Percentiles rank a stretch among this genome's conserved stretches.
These are phyloP conservation scores for Heteronetta atricapilla DNA, from an alignment of 2,113 vertebrate species.

Conservation along the genomic window DNA sequence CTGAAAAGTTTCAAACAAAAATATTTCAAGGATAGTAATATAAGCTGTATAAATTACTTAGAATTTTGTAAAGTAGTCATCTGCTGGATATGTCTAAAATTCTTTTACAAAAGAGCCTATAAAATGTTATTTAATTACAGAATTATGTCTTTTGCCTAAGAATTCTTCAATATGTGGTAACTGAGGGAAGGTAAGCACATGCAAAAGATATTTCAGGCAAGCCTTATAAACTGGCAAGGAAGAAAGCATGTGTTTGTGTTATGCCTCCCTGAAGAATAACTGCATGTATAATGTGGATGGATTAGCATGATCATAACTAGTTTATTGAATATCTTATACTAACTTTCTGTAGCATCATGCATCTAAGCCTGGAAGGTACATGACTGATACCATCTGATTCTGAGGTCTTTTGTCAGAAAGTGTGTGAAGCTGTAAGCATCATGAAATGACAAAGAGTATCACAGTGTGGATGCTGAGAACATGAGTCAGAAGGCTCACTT, in stretches of 20 bases:
- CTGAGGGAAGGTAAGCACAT: no score
- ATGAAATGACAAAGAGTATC: neutral
- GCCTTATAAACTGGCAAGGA: neutral
- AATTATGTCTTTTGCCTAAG: neutral
- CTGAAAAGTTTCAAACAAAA: neutral
- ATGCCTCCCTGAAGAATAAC: neutral
- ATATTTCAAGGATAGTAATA: neutral
- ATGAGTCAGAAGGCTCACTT: neutral
- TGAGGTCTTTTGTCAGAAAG: neutral
- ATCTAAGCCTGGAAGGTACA: neutral
- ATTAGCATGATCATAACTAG: no score
- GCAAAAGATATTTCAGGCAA: neutral
- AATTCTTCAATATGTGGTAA: neutral
- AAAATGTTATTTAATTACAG: neutral
- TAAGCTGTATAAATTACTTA: neutral
- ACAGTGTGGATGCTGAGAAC: neutral
- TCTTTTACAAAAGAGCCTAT: neutral
- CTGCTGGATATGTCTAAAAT: neutral
- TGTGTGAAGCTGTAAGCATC: neutral
- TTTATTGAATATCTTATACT: neutral
- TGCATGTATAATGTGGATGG: neutral
- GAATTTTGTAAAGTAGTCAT: neutral
- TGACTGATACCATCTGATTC: neutral
- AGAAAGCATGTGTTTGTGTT: neutral
- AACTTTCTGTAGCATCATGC: neutral